These are phyloP conservation scores for Zapornia atra DNA, from an alignment of 2,113 vertebrate species.

Conservation along the genomic window DNA sequence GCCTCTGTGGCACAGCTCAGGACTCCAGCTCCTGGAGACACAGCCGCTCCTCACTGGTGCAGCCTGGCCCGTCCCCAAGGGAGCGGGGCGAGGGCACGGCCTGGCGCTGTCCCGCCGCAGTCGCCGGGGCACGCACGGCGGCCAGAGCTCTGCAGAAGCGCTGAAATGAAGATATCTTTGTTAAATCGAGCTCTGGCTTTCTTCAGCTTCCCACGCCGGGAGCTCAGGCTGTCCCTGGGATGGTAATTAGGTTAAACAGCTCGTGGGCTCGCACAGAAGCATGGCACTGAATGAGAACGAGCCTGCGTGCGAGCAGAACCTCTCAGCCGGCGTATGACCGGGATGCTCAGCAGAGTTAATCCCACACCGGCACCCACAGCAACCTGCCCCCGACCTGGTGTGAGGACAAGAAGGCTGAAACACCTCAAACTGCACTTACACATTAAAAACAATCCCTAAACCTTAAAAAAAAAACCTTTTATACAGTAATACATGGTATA, in stretches of 20 bases:
- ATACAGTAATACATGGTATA: not conserved
- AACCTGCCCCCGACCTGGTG: not conserved
- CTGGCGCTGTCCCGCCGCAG: not conserved
- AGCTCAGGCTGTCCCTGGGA: not conserved
- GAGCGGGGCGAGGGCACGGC: not conserved
- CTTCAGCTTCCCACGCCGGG: not conserved
- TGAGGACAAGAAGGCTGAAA: not conserved
- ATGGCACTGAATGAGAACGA: constrained; percentile 26
- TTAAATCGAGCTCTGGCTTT: not conserved
- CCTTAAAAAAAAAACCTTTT: not conserved
- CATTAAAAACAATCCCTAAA: not conserved
- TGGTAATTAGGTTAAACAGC: constrained; percentile 46
- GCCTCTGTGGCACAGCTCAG: not conserved
- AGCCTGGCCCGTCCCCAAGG: too few species aligned
- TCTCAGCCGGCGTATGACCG: not conserved
- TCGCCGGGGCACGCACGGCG: not conserved
- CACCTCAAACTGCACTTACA: not conserved
- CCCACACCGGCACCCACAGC: not conserved
- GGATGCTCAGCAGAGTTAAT: not conserved
- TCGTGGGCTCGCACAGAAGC: not conserved
- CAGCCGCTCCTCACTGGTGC: too few species aligned
- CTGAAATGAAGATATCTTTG: not conserved
- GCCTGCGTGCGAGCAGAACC: not conserved
- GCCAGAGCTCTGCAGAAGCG: not conserved
- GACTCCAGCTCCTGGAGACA: not conserved